Conservation (phyloP, 2,797 vertebrate species). For the Myotis findleyi region DNA sequence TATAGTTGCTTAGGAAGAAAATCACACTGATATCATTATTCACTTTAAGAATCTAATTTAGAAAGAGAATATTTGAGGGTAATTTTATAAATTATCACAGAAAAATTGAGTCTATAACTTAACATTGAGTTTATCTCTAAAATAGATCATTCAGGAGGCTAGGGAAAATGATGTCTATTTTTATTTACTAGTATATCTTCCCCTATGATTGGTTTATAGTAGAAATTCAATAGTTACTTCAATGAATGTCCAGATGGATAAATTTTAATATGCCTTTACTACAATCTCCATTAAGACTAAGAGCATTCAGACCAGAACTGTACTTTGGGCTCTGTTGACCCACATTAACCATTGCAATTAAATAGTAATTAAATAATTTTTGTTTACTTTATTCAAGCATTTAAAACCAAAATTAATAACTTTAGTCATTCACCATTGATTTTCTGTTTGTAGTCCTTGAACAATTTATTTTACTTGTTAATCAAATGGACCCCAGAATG, state of each 20-base stretch:
- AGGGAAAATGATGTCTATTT: neutral
- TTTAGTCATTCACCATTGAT: constrained; percentile 9
- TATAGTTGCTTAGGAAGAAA: constrained; percentile 32
- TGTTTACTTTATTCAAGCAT: constrained; percentile 32
- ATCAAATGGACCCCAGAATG: constrained; percentile 7
- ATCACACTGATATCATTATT: neutral
- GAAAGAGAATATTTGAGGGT: neutral
- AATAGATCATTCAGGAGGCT: neutral
- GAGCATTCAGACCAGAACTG: neutral
- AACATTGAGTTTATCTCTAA: neutral
- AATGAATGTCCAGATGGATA: neutral
- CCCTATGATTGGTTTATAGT: neutral
- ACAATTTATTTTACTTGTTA: neutral
- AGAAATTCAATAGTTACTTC: neutral
- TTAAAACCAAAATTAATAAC: constrained; percentile 48
- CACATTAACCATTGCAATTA: constrained; percentile 32
- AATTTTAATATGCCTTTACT: constrained; percentile 26
- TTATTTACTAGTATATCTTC: neutral
- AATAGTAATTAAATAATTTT: constrained; percentile 46
- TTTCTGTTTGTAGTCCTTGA: constrained; percentile 34
- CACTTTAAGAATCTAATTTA: constrained; percentile 46
- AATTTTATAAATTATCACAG: constrained; percentile 32
- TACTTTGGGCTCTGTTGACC: neutral
- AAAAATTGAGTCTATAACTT: constrained; percentile 8
- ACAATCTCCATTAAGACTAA: constrained; percentile 1